Base-by-base conservation (phyloP, 2,797 vertebrate genomes). In the Sitta carolinensis region DNA sequence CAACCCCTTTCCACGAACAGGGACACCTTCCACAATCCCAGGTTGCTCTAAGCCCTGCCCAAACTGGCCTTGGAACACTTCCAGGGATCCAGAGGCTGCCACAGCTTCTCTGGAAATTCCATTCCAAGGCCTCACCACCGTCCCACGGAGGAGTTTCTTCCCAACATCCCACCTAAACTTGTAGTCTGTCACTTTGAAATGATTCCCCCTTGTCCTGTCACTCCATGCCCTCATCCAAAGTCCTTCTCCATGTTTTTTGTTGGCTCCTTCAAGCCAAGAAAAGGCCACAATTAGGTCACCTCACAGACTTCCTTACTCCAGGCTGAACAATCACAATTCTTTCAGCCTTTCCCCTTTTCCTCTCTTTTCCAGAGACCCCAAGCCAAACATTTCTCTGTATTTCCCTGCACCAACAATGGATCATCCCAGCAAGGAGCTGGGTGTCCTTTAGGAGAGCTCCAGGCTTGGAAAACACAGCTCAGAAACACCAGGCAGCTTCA, bases 391-490 rank as follows among this genome's bases (percentile, higher is more conserved):
- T 66, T 36, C 79, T 52, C 52, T 8, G 4, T 40, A 32, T 58
- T 64, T 27, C 48, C 43, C 59, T 48, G n/a, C 63, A 79, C 38
- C 48, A 52, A 48, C 67, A 42, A 29, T 2, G 2, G 21, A 38
- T 94, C 81, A 64, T 61, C 78, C 58, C 84, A 92, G 40, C 62
- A 84, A 20, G 3, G 7, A 69, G 18, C 76, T 47, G 69, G 8
- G 22, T 55, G 69, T 95, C 87, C 69, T 85, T 66, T 81, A 52
- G 84, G 69, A 95, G 51, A 75, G 19, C 62, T 89, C 72, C 9
- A 0, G 54, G 32, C 36, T 73, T 51, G 67, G 82, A 87, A 94
- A 89, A 90, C 40, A 30, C 32, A 26, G 36, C 87, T 93, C 54
- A 34, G 64, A 78, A 93, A 74, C 57, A 80, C 79, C 87, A 78